A percentile compares a stretch with the other conserved stretches of the same genome.
Conservation (phyloP, 35 echinoderm and acorn worm species). For the Ophioderma brevispina region DNA sequence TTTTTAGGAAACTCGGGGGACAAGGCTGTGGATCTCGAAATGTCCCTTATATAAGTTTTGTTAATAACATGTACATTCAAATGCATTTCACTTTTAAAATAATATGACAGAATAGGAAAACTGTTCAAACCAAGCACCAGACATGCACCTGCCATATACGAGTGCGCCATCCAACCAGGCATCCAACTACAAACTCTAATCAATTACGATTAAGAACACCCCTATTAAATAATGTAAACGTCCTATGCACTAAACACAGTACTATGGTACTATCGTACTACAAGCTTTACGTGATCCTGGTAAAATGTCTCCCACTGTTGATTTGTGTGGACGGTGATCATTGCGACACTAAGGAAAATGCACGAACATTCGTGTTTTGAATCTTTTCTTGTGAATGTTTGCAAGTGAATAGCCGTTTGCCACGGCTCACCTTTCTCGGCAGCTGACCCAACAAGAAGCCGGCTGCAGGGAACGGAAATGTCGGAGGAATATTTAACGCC, state of each 20-base stretch:
- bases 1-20: too few relatives aligned
- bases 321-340: not conserved
- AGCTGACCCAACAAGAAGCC: not conserved
- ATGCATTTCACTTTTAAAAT: too few relatives aligned
- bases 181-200: too few relatives aligned
- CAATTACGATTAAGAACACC: not conserved
- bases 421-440: not conserved
- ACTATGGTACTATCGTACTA: too few relatives aligned
- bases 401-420: not conserved
- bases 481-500: slow-evolving; percentile 23
- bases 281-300: not conserved
- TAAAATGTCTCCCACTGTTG: not conserved
- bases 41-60: too few relatives aligned
- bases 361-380: not conserved
- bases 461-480: slow-evolving; percentile 4
- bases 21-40: too few relatives aligned
- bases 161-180: not conserved
- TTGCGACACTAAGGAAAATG: not conserved
- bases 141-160: too few relatives aligned
- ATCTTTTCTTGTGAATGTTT: not conserved
- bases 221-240: slow-evolving; percentile 11
- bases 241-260: not conserved
- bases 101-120: too few relatives aligned
- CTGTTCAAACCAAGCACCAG: too few relatives aligned
- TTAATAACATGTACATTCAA: too few relatives aligned